Evolutionary conservation across 2,888 invertebrate species (phyloP).

Genomic region (Neoitamus cyanurus): DNA sequence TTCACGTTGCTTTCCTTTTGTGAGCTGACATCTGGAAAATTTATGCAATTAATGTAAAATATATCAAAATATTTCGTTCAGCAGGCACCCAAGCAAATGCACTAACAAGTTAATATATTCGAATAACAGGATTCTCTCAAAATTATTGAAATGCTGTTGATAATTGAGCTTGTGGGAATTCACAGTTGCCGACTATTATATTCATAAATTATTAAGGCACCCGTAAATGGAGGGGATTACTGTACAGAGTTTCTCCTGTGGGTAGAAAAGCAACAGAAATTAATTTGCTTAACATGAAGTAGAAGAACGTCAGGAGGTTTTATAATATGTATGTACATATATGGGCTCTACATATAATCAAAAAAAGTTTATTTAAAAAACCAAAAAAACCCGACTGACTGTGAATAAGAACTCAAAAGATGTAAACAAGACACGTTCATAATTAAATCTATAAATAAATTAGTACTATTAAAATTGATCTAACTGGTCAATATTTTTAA

Average conservation of each 20-base stretch:
- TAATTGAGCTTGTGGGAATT: background rate
- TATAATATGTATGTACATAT: too few relatives aligned
- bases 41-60: background rate
- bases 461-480: too few relatives aligned
- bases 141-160: background rate
- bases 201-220: background rate
- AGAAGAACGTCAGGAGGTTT: too few relatives aligned
- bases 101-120: background rate
- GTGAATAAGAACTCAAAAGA: too few relatives aligned
- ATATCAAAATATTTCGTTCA: background rate
- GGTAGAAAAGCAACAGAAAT: background rate
- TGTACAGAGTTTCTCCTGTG: background rate
- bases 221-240: background rate
- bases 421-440: too few relatives aligned
- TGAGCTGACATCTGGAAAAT: background rate
- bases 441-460: too few relatives aligned
- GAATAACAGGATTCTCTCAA: background rate
- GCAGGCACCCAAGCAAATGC: background rate
- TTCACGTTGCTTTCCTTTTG: background rate
- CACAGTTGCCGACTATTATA: background rate
- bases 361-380: too few relatives aligned
- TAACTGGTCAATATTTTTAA: too few relatives aligned
- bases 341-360: too few relatives aligned
- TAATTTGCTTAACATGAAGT: background rate
- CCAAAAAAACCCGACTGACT: too few relatives aligned